Evolutionary conservation across 2,888 invertebrate genomes (phyloP), one percentile per base, ranked within the genome.

Genomic region (Microplitis manilae): DNA sequence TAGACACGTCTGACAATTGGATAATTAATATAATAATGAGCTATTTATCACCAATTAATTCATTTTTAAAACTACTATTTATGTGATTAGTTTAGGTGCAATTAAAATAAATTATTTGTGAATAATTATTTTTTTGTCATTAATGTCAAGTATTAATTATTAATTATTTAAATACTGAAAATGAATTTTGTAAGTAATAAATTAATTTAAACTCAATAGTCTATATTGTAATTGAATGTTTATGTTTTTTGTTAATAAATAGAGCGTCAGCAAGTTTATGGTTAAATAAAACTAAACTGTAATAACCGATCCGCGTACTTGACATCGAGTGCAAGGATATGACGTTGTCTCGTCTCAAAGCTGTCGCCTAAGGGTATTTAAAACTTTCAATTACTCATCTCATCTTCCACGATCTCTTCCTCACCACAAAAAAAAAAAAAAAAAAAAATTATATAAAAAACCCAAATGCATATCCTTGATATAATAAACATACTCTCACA

Each of bases 321-420:
- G 68, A 50, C 50, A 68, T 17, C 50, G 13, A 50, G 50, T 13
- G 50, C 50, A 50, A 20, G 9, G 30, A 17, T 17, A 68, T 68
- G 68, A 68, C 68, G 68, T 68, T 68, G 68, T 68, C 68, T 68
- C 41, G 68, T 68, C 68, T 30, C 40, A 41, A 41, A 68, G 50
- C 50, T 68, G 68, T 68, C 68, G 68, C 68, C 68, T 6, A 9
- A 20, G 20, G 68, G 41, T 41, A 20, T 68, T 41, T 68, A 17
- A 40, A 68, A 68, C 68, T 68, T 68, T 68, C 68, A 68, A 68
- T 68, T 68, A 68, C 50, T 68, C 68, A 41, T 68, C 50, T 68
- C 68, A 68, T 68, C 68, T 15, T 68, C 50, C 68, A 41, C 50
- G n/a, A 15, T 15, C 15, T 68, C 15, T 68, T 68, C 17, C 15